Conservation (phyloP, 2,888 invertebrate species). For the Patella depressa region DNA sequence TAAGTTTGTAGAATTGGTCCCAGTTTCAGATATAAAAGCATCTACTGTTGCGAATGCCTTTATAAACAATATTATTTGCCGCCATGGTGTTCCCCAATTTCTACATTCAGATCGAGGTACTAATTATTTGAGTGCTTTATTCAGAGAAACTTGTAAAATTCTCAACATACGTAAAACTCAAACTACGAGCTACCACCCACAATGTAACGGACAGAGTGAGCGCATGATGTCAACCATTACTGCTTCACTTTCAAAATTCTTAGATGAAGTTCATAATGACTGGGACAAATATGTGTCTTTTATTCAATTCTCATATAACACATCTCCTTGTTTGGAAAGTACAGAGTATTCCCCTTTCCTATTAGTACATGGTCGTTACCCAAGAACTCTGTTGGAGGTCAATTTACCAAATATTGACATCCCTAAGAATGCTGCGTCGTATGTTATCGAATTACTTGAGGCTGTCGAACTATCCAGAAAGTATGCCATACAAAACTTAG, state of each 20-base stretch:
- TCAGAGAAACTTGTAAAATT: conserved; percentile 16
- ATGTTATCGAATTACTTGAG: background rate
- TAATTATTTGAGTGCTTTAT: conserved; percentile 16
- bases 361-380: background rate
- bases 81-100: conserved; percentile 14
- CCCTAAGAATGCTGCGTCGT: background rate
- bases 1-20: conserved; percentile 18
- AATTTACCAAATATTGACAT: background rate
- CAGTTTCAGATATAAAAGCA: conserved; percentile 17
- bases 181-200: conserved; percentile 12
- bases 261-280: background rate
- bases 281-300: background rate
- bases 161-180: conserved; percentile 18
- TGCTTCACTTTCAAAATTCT: background rate
- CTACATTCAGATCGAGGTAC: conserved; percentile 7
- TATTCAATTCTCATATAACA: conserved; percentile 6
- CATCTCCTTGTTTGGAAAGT: background rate
- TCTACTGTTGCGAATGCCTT: conserved; percentile 6
- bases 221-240: background rate
- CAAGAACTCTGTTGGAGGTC: background rate
- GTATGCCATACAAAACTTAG: background rate
- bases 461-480: background rate
- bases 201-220: conserved; percentile 20
- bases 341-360: background rate
- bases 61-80: conserved; percentile 16